Evolutionary conservation across 2,888 invertebrate genomes (phyloP), one percentile per base, ranked within the genome.

Genomic region (Spodoptera exigua): DNA sequence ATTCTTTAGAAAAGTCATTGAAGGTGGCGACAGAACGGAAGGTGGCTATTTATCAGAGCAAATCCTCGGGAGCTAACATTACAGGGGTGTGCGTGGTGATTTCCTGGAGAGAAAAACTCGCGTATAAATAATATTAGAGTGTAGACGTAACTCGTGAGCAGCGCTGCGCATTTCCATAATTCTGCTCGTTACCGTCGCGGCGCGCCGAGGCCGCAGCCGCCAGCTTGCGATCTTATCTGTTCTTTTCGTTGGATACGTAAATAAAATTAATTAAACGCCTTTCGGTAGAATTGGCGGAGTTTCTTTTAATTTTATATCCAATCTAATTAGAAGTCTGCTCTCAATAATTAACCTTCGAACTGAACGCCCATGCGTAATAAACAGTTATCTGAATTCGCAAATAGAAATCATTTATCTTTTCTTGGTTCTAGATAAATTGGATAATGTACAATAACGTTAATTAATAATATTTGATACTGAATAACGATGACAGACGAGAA

Each of bases 111-210:
- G 82, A 85, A 84, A 83, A 82, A 76, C 79, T 80, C 61, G 73
- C 77, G 80, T 81, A 85, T 86, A 86, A 86, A 88, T 83, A 82
- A 81, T 82, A 81, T 70, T 55, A 65, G 62, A 64, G 62, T 53
- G 73, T 70, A 69, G 71, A 71, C 68, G 73, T 70, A 62, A 74
- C 52, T 55, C 62, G 64, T 65, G 75, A 75, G 70, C 66, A 75
- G 69, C 76, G 74, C 70, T 57, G 59, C 81, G 72, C 82, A 91
- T 91, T 91, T 87, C 86, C 91, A 91, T 91, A 91, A 91, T 90
- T 89, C 84, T 73, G 82, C 86, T 90, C 88, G 89, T 89, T 89
- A 89, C 89, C 73, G 76, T 62, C 54, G 75, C 70, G 76, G 63
- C 54, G 75, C 70, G 68, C 70, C 53, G 58, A 62, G 39, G 37